Evolutionary conservation across 2,113 vertebrate genomes (phyloP).

Genomic region (Tachycineta bicolor): DNA sequence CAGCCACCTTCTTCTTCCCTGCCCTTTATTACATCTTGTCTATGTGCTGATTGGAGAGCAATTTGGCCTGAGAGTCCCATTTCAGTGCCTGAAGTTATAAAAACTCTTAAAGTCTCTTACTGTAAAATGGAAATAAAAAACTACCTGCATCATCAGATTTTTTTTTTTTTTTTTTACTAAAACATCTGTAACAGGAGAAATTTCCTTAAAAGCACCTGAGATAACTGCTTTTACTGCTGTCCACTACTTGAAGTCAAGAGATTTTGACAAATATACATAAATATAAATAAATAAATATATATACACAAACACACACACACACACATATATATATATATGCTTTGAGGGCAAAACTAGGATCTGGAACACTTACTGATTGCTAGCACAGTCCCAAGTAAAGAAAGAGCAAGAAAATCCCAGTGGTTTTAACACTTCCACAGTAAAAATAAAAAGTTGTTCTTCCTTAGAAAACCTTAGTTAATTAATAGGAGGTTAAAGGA

Average conservation of each 20-base stretch:
- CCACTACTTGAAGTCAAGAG: background rate
- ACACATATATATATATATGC: fast-evolving
- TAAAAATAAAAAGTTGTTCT: background rate
- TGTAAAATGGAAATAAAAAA: background rate
- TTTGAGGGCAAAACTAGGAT: background rate
- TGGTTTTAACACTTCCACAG: background rate
- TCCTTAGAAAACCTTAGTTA: background rate
- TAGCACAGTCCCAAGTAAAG: background rate
- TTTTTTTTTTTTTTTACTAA: background rate
- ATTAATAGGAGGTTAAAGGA: background rate
- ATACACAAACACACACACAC: background rate
- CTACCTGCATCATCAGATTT: fast-evolving
- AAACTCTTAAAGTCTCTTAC: background rate
- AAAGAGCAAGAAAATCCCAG: background rate
- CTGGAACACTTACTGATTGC: background rate
- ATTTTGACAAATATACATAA: fast-evolving
- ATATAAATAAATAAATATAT: background rate
- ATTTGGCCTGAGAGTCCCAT: background rate
- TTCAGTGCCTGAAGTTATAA: background rate
- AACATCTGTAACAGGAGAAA: background rate
- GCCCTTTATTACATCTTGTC: background rate
- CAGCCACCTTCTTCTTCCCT: background rate
- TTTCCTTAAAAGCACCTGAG: background rate
- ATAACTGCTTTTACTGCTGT: background rate
- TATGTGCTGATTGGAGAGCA: background rate